A percentile compares a stretch with the other conserved stretches of the same genome.
Evolutionary conservation across 2,113 vertebrate genomes (phyloP).

Genomic region (Trogon surrucura): DNA sequence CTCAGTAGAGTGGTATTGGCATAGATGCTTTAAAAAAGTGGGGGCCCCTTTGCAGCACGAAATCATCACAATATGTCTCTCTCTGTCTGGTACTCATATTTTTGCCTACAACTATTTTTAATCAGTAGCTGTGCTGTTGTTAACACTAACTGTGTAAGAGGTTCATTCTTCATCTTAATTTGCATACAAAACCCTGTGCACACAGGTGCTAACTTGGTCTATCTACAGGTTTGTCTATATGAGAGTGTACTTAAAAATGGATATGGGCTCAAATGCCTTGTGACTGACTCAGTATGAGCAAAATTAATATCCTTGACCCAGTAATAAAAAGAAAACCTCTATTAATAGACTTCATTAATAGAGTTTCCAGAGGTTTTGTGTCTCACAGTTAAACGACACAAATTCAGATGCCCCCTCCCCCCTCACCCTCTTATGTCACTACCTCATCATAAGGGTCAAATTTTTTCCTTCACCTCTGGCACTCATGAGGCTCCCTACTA

Average conservation of each 20-base stretch:
- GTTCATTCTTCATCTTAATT: not conserved
- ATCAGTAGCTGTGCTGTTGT: not conserved
- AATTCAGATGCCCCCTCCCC: not conserved
- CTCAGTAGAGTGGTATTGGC: not conserved
- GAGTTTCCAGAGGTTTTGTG: not conserved
- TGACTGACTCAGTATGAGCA: not conserved
- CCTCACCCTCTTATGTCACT: not conserved
- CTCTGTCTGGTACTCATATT: not conserved
- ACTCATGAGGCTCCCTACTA: rapidly evolving
- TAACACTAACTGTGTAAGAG: not conserved
- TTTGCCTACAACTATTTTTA: not conserved
- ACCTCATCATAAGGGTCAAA: rapidly evolving
- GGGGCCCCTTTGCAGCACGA: not conserved
- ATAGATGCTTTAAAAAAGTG: not conserved
- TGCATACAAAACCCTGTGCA: not conserved
- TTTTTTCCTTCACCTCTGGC: not conserved
- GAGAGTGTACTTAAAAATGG: not conserved
- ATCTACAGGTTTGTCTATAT: not conserved
- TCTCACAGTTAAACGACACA: not conserved
- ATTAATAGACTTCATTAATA: not conserved
- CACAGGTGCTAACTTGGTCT: not conserved
- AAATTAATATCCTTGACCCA: not conserved
- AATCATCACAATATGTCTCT: not conserved
- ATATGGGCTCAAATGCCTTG: not conserved
- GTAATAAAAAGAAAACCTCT: not conserved